Conservation (phyloP, 2,888 invertebrate species). For the Andrena marginata region DNA sequence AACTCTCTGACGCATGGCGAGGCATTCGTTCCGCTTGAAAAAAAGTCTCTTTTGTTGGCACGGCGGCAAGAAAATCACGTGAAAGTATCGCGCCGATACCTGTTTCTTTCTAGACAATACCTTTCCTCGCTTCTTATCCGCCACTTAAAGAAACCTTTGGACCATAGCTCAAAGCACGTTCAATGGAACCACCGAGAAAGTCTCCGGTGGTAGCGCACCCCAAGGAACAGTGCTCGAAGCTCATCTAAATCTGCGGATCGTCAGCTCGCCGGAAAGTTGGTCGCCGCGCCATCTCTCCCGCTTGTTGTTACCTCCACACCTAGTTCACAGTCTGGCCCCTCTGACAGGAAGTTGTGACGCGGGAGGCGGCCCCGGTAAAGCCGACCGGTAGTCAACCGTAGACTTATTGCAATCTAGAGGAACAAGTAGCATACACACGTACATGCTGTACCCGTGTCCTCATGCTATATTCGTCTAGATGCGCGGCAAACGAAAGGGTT, state of each 20-base stretch:
- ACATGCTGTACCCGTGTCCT: background rate
- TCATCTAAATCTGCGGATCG: no score
- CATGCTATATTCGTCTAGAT: no score
- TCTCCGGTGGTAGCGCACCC: conserved; percentile 21
- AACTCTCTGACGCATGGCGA: conserved; percentile 18
- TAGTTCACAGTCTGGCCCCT: no score
- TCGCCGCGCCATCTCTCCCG: background rate
- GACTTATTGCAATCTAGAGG: conserved; percentile 60
- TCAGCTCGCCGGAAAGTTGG: conserved; percentile 14
- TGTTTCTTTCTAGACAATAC: conserved; percentile 42
- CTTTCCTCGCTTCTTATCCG: conserved; percentile 36
- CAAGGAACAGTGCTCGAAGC: no score
- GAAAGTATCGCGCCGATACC: conserved; percentile 50
- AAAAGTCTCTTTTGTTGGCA: conserved; percentile 35
- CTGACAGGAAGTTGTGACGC: no score
- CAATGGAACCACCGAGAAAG: conserved; percentile 36
- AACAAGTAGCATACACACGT: conserved; percentile 10
- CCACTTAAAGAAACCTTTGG: conserved; percentile 22
- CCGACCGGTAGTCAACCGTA: conserved; percentile 45
- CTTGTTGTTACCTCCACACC: no score
- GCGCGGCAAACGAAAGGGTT: conserved; percentile 37
- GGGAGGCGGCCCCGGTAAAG: background rate
- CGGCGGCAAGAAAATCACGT: conserved; percentile 19
- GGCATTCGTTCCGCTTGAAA: conserved; percentile 43
- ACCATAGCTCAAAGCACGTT: conserved; percentile 11